Evolutionary conservation across 2,797 vertebrate species (phyloP).

Genomic region (Cirrhinus molitorella): DNA sequence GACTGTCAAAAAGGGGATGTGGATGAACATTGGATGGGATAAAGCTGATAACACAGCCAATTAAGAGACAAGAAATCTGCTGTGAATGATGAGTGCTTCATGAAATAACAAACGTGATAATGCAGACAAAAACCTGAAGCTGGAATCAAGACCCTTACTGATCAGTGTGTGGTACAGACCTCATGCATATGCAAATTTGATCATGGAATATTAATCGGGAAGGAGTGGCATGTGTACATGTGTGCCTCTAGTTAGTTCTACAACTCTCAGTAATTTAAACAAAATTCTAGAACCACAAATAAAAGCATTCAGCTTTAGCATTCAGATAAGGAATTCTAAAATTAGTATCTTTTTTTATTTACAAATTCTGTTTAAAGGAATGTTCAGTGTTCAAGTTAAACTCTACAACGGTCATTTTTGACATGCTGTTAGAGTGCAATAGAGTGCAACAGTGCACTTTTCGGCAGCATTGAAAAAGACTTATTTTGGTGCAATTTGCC

Average conservation of each 20-base stretch:
- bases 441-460: background rate
- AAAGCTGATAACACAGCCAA: conserved; percentile 55
- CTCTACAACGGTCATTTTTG: background rate
- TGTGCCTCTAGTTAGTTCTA: background rate
- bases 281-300: conserved; percentile 10
- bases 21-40: conserved; percentile 13
- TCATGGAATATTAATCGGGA: conserved; percentile 28
- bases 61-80: conserved; percentile 69
- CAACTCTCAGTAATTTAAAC: background rate
- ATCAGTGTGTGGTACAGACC: conserved; percentile 50
- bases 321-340: background rate
- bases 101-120: conserved; percentile 45
- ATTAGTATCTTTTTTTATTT: background rate
- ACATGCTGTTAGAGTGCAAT: conserved; percentile 4
- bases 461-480: background rate
- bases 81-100: conserved; percentile 50
- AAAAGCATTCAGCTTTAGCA: background rate
- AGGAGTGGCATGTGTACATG: conserved; percentile 20
- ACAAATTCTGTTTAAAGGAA: background rate
- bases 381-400: background rate
- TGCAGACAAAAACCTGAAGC: conserved; percentile 59
- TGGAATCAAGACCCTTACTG: conserved; percentile 59
- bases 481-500: background rate
- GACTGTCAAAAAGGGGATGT: conserved; percentile 61
- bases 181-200: conserved; percentile 66